Percentiles rank a stretch among this genome's conserved stretches.
Conservation (phyloP, 2,113 vertebrate species). For the Malurus alboscapulatus region DNA sequence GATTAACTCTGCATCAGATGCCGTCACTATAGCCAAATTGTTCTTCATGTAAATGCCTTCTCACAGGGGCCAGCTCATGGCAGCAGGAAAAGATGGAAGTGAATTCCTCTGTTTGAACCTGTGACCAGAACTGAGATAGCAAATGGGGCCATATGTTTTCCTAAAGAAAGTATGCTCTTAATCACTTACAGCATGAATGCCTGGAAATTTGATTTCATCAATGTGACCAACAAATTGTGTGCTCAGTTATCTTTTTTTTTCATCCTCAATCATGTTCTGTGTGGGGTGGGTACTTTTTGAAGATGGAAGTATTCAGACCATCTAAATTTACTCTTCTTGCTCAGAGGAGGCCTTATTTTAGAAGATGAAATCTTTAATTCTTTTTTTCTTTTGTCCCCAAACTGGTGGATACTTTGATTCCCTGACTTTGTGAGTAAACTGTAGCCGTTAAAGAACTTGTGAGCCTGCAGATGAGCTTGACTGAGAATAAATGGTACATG, state of each 20-base stretch:
- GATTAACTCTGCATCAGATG: background rate
- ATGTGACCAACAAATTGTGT: background rate
- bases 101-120: background rate
- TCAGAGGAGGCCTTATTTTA: background rate
- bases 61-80: background rate
- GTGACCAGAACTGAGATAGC: background rate
- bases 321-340: background rate
- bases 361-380: background rate
- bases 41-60: background rate
- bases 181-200: background rate
- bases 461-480: background rate
- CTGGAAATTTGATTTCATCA: background rate
- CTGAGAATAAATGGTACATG: background rate
- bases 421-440: background rate
- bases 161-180: background rate
- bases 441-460: background rate
- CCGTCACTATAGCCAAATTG: background rate
- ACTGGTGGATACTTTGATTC: background rate
- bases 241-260: background rate
- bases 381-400: background rate
- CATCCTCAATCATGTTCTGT: accelerated
- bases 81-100: background rate
- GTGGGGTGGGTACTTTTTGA: background rate
- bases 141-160: accelerated
- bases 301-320: background rate